phyloP scores from a whole-genome alignment of 2,888 invertebrate species.

The Pollenia griseotomentosa region DNA sequence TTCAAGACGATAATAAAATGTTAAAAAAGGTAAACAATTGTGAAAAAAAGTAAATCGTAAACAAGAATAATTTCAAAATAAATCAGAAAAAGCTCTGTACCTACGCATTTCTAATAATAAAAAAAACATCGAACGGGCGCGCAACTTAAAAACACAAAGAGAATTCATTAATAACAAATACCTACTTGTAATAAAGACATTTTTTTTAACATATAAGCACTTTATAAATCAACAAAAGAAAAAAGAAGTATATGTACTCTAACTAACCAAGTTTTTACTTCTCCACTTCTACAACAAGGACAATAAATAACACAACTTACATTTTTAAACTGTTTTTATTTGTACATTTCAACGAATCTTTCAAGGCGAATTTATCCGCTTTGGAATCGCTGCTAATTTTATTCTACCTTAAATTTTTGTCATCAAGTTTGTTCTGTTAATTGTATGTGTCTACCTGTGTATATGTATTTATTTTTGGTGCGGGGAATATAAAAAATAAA shows the following conservation, averaged over 20 bases:
- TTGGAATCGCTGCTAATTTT: constrained; percentile 11
- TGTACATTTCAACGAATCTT: too few species aligned
- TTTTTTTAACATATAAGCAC: too few species aligned
- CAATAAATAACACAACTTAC: too few species aligned
- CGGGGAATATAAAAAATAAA: constrained; percentile 15
- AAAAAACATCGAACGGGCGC: background rate
- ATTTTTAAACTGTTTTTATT: too few species aligned
- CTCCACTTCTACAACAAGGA: too few species aligned
- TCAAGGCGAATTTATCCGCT: too few species aligned
- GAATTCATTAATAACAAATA: background rate
- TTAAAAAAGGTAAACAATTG: constrained; percentile 44
- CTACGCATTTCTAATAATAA: background rate
- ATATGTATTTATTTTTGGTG: background rate
- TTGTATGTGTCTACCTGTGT: background rate
- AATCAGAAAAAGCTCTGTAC: background rate
- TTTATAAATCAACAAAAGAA: too few species aligned
- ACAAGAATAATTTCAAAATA: constrained; percentile 21
- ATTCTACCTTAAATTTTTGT: constrained; percentile 15
- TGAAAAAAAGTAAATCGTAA: constrained; percentile 11
- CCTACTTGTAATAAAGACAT: too few species aligned
- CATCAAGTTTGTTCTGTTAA: constrained; percentile 29
- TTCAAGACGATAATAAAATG: background rate
- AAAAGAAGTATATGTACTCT: too few species aligned
- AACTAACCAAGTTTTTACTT: too few species aligned
- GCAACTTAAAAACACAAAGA: background rate